Percentiles rank a stretch among this genome's conserved stretches.
Evolutionary conservation across 64 coral and sea anemone genomes (phyloP).

Genomic region (Porites lutea): DNA sequence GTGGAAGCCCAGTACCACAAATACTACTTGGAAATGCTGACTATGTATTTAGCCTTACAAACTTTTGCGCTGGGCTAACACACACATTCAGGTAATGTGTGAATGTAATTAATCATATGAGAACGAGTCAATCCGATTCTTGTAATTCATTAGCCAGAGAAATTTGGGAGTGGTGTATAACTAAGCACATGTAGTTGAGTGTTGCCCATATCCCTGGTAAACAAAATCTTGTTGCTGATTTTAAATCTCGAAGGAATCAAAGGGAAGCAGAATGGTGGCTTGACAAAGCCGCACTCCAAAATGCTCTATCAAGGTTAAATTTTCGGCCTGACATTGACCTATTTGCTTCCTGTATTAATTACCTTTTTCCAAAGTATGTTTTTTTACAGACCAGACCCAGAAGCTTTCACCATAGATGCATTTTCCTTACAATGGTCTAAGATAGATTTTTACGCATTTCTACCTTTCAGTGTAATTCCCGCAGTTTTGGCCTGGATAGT

Average conservation of each 20-base stretch:
- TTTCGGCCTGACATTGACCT: constrained; percentile 32
- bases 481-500: constrained; percentile 6
- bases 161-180: constrained; percentile 74
- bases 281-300: constrained; percentile 8
- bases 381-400: constrained; percentile 41
- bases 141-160: constrained; percentile 39
- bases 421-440: constrained; percentile 24
- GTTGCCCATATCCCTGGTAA: constrained; percentile 50
- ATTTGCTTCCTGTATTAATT: constrained; percentile 24
- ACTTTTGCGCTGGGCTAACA: constrained; percentile 16
- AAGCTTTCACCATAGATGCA: constrained; percentile 26
- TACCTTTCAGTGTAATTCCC: constrained; percentile 33
- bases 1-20: constrained; percentile 20
- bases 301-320: constrained; percentile 14
- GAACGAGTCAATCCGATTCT: constrained; percentile 42
- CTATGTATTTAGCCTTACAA: constrained; percentile 40
- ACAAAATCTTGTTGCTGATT: constrained; percentile 42
- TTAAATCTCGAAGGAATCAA: constrained; percentile 11
- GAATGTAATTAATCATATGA: constrained; percentile 57
- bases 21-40: constrained; percentile 43
- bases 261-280: constrained; percentile 23
- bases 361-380: constrained; percentile 41
- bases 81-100: constrained; percentile 55
- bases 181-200: not conserved
- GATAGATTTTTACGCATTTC: constrained; percentile 3